These are phyloP conservation scores for Charanyca ferruginea DNA, from an alignment of 2,888 invertebrate species.

Conservation along the genomic window DNA sequence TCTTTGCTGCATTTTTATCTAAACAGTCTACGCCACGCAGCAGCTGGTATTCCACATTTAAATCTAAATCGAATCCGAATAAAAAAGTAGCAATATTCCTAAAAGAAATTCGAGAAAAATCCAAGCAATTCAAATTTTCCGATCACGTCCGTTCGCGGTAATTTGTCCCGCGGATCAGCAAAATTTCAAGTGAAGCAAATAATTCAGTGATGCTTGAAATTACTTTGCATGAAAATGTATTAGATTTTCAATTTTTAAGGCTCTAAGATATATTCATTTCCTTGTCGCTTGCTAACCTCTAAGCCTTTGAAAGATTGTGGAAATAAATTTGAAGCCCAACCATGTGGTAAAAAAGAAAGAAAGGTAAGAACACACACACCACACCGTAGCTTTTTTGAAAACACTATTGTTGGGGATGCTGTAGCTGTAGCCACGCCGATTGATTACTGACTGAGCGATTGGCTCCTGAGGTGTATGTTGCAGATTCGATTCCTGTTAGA, in stretches of 20 bases:
- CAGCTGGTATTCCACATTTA: conserved; percentile 20
- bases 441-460: no score
- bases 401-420: background rate
- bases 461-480: no score
- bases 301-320: background rate
- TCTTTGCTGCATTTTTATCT: no score
- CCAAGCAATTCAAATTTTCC: conserved; percentile 29
- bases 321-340: background rate
- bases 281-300: conserved; percentile 7
- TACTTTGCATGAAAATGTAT: conserved; percentile 52
- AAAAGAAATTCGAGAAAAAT: conserved; percentile 6
- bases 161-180: conserved; percentile 46
- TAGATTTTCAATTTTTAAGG: conserved; percentile 47
- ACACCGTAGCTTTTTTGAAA: no score
- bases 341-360: background rate
- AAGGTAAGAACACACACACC: no score
- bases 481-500: no score
- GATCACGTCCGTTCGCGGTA: conserved; percentile 52
- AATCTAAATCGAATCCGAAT: conserved; percentile 21
- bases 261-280: conserved; percentile 24
- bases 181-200: conserved; percentile 51
- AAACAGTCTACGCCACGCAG: background rate
- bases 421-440: no score
- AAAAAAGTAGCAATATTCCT: conserved; percentile 16
- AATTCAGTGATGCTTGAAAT: conserved; percentile 57